phyloP scores from a whole-genome alignment of 2,113 vertebrate genomes.

The Hippotragus niger region DNA sequence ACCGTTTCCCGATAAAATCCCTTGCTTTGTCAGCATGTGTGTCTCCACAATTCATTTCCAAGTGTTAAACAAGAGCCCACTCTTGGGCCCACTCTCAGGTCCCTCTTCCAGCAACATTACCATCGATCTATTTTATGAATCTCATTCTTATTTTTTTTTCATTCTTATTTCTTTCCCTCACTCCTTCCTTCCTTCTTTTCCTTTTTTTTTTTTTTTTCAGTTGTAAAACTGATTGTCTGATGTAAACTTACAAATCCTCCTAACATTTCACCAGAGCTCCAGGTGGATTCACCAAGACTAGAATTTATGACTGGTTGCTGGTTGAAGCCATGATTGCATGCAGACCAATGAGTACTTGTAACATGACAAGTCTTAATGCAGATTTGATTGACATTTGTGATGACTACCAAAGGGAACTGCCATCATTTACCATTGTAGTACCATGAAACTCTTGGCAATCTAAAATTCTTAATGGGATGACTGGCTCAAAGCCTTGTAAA shows the following conservation, averaged over 20 bases:
- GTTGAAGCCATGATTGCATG: neutral
- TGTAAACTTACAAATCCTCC: neutral
- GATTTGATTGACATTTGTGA: neutral
- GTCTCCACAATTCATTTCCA: neutral
- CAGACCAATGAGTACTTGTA: neutral
- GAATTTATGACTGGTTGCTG: neutral
- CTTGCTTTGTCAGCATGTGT: neutral
- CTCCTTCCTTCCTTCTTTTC: too few species aligned
- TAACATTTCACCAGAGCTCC: neutral
- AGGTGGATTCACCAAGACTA: neutral
- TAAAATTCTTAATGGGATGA: neutral
- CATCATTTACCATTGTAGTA: neutral
- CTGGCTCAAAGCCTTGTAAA: neutral
- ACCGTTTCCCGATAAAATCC: neutral
- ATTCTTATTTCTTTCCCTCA: neutral
- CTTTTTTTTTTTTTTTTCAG: neutral
- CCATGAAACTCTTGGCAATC: neutral
- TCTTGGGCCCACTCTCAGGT: neutral
- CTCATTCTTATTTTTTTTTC: neutral
- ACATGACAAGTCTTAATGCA: neutral
- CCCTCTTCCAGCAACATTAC: neutral
- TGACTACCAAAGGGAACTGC: neutral
- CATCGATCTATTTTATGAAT: neutral
- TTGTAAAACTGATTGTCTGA: neutral
- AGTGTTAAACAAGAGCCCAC: neutral